Percentiles rank a stretch among this genome's conserved stretches.
These are phyloP conservation scores for Drosophila asahinai DNA, from an alignment of 1,140 invertebrate genomes.

Conservation along the genomic window DNA sequence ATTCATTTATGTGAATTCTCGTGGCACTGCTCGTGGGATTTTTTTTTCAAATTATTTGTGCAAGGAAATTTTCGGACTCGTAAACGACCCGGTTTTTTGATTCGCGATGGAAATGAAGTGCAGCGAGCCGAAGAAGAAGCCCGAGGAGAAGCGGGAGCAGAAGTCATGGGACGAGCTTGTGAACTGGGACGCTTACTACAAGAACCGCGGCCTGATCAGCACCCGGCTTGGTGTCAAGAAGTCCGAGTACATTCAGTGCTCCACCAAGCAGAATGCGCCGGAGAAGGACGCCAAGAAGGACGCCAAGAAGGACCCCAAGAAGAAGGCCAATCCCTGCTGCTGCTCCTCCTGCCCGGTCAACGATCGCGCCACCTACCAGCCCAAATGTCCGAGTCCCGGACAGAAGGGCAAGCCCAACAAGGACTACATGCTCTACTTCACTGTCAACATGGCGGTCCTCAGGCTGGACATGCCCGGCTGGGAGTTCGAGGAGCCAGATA, in stretches of 20 bases:
- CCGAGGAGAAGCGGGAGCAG: constrained; percentile 10
- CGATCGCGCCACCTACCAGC: not conserved
- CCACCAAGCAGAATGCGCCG: constrained; percentile 17
- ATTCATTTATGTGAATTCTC: constrained; percentile 48
- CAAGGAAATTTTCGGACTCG: constrained; percentile 21
- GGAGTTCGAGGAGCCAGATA: constrained; percentile 39
- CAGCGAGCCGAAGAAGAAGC: not conserved
- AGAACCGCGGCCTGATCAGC: constrained; percentile 40
- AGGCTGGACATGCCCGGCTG: constrained; percentile 62
- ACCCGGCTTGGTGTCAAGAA: constrained; percentile 25
- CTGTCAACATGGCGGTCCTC: constrained; percentile 50
- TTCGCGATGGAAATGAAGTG: not conserved
- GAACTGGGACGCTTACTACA: constrained; percentile 29
- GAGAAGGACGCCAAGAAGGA: constrained; percentile 13
- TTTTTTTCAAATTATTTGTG: constrained; percentile 47
- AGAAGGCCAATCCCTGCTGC: constrained; percentile 24
- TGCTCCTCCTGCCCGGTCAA: constrained; percentile 43
- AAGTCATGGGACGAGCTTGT: constrained; percentile 13
- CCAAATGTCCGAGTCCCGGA: constrained; percentile 30
- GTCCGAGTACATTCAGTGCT: constrained; percentile 55
- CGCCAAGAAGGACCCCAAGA: constrained; percentile 23
- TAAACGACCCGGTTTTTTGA: constrained; percentile 1
- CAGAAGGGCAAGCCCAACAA: constrained; percentile 44
- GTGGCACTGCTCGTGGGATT: constrained; percentile 12
- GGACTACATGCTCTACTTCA: constrained; percentile 27